Conservation (phyloP, 2,797 vertebrate species). For the Eremophila alpestris region DNA sequence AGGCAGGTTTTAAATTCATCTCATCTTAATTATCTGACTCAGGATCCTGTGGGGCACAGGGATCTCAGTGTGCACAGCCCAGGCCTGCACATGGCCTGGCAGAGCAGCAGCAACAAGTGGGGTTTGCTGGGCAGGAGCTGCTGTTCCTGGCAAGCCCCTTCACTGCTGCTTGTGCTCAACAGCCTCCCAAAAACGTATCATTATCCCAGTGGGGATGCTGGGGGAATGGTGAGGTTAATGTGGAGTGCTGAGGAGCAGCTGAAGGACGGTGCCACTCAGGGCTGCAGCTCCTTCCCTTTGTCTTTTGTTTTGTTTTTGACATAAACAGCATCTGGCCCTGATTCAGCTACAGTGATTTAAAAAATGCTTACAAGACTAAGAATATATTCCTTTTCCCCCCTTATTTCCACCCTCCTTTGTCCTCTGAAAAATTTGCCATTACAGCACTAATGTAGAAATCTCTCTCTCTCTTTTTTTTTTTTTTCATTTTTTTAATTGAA, state of each 20-base stretch:
- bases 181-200: not conserved
- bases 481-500: not conserved
- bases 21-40: not conserved
- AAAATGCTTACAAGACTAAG: not conserved
- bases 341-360: not conserved
- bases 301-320: slow-evolving; percentile 29
- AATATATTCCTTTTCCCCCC: not conserved
- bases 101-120: not conserved
- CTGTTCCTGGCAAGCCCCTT: not conserved
- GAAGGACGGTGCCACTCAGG: not conserved
- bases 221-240: not conserved
- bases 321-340: slow-evolving; percentile 42
- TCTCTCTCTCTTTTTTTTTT: not conserved
- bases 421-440: not conserved
- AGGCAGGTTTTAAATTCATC: not conserved
- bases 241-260: not conserved
- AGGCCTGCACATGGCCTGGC: not conserved
- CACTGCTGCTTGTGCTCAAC: not conserved
- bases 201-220: not conserved
- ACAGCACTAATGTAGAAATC: not conserved
- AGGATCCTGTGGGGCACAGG: not conserved
- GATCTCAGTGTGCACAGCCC: too few species aligned
- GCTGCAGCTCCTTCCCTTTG: not conserved
- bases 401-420: not conserved
- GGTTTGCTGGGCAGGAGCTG: not conserved